Evolutionary conservation across 1,140 invertebrate genomes (phyloP), one percentile per base, ranked within the genome.

Genomic region (Aplysia californica): DNA sequence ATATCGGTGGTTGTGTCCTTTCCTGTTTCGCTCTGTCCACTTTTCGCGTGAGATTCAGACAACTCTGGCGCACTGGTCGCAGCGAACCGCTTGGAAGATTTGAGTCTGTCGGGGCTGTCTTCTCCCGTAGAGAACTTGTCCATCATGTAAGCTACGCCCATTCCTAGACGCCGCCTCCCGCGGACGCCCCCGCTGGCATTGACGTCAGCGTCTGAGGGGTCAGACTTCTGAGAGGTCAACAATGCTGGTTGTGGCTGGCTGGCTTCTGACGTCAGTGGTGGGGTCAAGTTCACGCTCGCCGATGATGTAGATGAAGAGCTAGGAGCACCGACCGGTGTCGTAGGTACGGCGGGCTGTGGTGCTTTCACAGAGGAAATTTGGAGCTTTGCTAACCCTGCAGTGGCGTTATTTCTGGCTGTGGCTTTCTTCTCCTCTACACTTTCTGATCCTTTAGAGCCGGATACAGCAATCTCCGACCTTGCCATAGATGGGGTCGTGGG

Each of bases 51-150:
- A 0, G 61, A 33, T 33, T 38, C 36, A 33, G 20, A 80, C 26
- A 83, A 71, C 35, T 83, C 76, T 23, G 78, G 82, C 18, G 73
- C 75, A 68, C 81, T 82, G 39, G 69, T 67, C 23, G 81, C 78
- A 38, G 66, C 68, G 5, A 77, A 41, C 1, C 74, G 75, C 31
- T 56, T 58, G n/a, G n/a, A n/a, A n/a, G n/a, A n/a, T 35, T 70
- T 74, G 61, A 41, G 39, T 69, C 26, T 64, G 36, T 21, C 78
- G 36, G 18, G 82, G 79, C 44, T 81, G 78, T 82, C 81, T 59
- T 82, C 84, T 78, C 84, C 84, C 10, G 85, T 82, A 61, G 79
- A 84, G 67, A 85, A 85, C 33, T 82, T 73, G 36, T 84, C 85
- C 59, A 86, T 73, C 76, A 82, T 83, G 70, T 76, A 77, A 15